These are phyloP conservation scores for Drosophila ochracea DNA, from an alignment of 2,888 invertebrate genomes.

Conservation along the genomic window DNA sequence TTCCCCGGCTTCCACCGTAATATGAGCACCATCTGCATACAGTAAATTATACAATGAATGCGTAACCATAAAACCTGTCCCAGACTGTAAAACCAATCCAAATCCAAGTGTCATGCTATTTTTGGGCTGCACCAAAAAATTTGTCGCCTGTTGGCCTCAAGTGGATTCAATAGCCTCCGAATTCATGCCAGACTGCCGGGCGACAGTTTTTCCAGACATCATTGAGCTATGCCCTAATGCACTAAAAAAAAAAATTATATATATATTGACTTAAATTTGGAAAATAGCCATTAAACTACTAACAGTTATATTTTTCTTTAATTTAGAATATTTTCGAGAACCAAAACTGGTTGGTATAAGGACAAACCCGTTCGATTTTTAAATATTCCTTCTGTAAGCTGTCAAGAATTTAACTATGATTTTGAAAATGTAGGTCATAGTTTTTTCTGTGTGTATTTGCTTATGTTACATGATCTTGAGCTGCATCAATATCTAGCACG, in stretches of 20 bases:
- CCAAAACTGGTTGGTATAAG: neutral
- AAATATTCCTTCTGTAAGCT: neutral
- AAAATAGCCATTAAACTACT: neutral
- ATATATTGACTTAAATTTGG: neutral
- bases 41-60: conserved; percentile 69
- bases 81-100: conserved; percentile 45
- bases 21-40: conserved; percentile 67
- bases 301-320: neutral
- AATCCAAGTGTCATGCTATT: conserved; percentile 78
- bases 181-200: conserved; percentile 67
- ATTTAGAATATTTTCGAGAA: neutral
- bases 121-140: conserved; percentile 64
- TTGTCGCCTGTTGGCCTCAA: conserved; percentile 69
- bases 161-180: conserved; percentile 42
- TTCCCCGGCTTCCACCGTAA: conserved; percentile 63
- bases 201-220: conserved; percentile 66
- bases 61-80: conserved; percentile 74
- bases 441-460: conserved; percentile 49
- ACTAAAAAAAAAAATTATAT: neutral
- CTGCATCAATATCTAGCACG: conserved; percentile 49
- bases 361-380: neutral
- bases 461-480: conserved; percentile 65
- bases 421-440: neutral
- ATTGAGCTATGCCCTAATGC: conserved; percentile 21
- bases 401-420: neutral